Evolutionary conservation across 2,888 invertebrate species (phyloP).

Genomic region (Coleophora deauratella): DNA sequence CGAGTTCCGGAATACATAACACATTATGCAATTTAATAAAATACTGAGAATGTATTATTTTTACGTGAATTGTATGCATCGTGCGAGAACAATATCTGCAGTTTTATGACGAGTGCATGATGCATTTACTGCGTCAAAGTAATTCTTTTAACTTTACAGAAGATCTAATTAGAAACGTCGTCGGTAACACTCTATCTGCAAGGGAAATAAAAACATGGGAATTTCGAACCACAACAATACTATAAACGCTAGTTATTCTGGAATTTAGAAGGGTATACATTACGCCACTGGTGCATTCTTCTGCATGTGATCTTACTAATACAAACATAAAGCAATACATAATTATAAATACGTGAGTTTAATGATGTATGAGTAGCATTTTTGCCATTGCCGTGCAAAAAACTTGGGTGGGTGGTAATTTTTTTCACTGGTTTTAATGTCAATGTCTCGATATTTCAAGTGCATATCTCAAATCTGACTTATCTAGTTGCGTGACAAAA

Average conservation of each 20-base stretch:
- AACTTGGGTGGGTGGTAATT: background rate
- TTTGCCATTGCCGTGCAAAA: background rate
- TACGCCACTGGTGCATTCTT: background rate
- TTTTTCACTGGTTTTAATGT: too few species aligned
- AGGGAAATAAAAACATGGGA: constrained; percentile 15
- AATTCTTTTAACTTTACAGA: constrained; percentile 15
- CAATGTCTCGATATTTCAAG: too few species aligned
- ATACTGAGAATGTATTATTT: background rate
- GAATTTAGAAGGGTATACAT: constrained; percentile 10
- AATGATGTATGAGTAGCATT: too few species aligned
- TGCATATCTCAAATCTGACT: background rate
- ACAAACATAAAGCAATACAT: too few species aligned
- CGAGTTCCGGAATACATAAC: background rate
- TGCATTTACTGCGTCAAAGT: constrained; percentile 11
- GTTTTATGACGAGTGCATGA: constrained; percentile 11
- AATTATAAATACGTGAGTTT: too few species aligned
- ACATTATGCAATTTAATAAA: background rate
- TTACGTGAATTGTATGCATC: constrained; percentile 7
- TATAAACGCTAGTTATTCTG: constrained; percentile 7
- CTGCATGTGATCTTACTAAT: too few species aligned
- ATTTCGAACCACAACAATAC: constrained; percentile 15
- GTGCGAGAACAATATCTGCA: background rate
- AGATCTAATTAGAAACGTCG: constrained; percentile 10
- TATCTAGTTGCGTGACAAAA: background rate
- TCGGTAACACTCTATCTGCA: constrained; percentile 1